Conservation (phyloP, 2,797 vertebrate genomes). For the Labeo calbasu region DNA sequence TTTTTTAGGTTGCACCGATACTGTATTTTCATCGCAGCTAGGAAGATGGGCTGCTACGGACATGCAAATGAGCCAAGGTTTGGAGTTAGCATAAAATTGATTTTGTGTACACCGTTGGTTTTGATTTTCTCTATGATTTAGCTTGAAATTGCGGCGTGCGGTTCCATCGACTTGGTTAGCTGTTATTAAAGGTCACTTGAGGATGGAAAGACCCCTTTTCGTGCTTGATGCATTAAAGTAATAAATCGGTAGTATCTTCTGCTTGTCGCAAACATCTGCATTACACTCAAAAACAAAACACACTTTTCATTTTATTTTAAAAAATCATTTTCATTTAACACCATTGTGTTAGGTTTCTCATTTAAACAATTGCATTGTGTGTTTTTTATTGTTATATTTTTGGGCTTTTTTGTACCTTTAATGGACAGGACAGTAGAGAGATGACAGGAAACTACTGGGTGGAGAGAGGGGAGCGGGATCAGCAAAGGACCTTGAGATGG, state of each 20-base stretch:
- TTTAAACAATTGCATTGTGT: too few relatives aligned
- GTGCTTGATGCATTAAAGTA: not conserved
- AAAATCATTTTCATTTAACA: too few relatives aligned
- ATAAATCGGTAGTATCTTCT: not conserved
- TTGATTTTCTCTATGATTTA: conserved; percentile 33
- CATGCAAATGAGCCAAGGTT: conserved; percentile 43
- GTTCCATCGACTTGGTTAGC: not conserved
- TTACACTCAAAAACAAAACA: not conserved
- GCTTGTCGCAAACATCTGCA: not conserved
- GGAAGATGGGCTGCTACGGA: conserved; percentile 13
- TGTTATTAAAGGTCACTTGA: conserved; percentile 23
- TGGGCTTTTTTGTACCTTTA: too few relatives aligned
- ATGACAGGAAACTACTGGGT: too few relatives aligned
- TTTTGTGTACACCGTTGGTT: conserved; percentile 17
- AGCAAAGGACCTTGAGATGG: too few relatives aligned
- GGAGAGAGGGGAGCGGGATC: too few relatives aligned
- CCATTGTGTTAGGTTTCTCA: too few relatives aligned
- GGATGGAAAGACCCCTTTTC: not conserved
- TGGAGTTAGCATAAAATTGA: conserved; percentile 32
- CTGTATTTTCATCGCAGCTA: conserved; percentile 34
- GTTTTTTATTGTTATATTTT: too few relatives aligned
- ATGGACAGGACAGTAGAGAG: too few relatives aligned
- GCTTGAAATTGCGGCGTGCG: conserved; percentile 20
- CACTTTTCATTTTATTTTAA: too few relatives aligned
- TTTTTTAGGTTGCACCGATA: conserved; percentile 21